These are phyloP conservation scores for Brachyptera putata DNA, from an alignment of 2,888 invertebrate species.

Conservation along the genomic window DNA sequence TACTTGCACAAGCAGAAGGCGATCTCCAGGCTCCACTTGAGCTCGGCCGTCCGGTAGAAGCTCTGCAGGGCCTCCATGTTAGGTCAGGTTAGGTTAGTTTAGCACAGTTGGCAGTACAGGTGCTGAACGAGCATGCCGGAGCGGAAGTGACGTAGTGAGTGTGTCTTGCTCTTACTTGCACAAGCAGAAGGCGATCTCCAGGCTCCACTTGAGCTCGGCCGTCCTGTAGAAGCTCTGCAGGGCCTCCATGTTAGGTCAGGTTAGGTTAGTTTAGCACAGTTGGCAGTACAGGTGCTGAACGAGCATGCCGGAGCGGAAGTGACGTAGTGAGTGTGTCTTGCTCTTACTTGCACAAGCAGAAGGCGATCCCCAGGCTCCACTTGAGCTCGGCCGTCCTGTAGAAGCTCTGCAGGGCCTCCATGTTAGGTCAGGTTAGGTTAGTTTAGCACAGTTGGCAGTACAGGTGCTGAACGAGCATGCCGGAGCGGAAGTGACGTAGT, in stretches of 20 bases:
- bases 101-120: too few species aligned
- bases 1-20: slow-evolving; percentile 93
- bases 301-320: too few species aligned
- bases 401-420: slow-evolving; percentile 80
- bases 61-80: slow-evolving; percentile 80
- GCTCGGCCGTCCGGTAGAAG: slow-evolving; percentile 77
- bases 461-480: too few species aligned
- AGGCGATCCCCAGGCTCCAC: slow-evolving; percentile 85
- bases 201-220: slow-evolving; percentile 73
- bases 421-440: too few species aligned
- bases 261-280: too few species aligned
- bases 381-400: slow-evolving; percentile 75
- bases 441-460: too few species aligned
- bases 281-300: too few species aligned
- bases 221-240: slow-evolving; percentile 81
- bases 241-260: slow-evolving; percentile 82
- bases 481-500: too few species aligned
- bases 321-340: too few species aligned
- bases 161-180: slow-evolving; percentile 96
- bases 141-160: too few species aligned
- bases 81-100: too few species aligned
- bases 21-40: slow-evolving; percentile 81
- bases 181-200: slow-evolving; percentile 87
- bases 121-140: too few species aligned
- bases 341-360: slow-evolving; percentile 92